Evolutionary conservation across 2,797 vertebrate species (phyloP), one percentile per base, ranked within the genome.

Genomic region (Danionella dracula): DNA sequence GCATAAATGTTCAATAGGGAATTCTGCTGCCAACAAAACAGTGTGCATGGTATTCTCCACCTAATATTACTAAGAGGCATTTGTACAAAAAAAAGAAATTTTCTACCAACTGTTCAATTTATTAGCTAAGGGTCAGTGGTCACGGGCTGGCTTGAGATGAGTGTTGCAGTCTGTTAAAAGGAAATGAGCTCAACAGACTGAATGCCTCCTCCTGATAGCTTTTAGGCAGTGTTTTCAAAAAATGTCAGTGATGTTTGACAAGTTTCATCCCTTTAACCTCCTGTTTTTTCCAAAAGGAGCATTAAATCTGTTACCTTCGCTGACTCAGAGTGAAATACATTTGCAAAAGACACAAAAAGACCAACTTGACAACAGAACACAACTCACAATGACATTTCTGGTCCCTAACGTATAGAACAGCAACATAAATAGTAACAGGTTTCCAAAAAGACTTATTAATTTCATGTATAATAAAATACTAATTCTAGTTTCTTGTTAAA

Each of bases 141-240:
- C 44, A 67, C 1, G 38, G 44, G 11, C 12, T 3, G 34, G 42
- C 21, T 2, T 4, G 12, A 45, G 9, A 42, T 40, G 35, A 35
- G 53, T 19, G 38, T 41, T 8, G 45, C 5, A 48, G 46, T 71
- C 65, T 77, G 74, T 70, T 76, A 19, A 27, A 12, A 65, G 60
- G 45, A 58, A 37, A 58, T 53, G 20, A 66, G 48, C 50, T 31
- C n/a, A 41, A 10, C 27, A 44, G 48, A 8, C 11, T 59, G 63
- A 58, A 35, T 48, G 21, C n/a, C 21, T 12, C 13, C 6, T 45
- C 8, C 21, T 13, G 31, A 13, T 34, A 63, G 62, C 60, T 69
- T 69, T 62, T 42, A 51, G 58, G 34, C 10, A 19, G 31, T 1
- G 6, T 55, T 42, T 58, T 21, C 56, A n/a, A 29, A 19, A 23